A percentile compares a stretch with the other conserved stretches of the same genome.
Evolutionary conservation across 2,113 vertebrate species (phyloP).

Genomic region (Atrichornis clamosus): DNA sequence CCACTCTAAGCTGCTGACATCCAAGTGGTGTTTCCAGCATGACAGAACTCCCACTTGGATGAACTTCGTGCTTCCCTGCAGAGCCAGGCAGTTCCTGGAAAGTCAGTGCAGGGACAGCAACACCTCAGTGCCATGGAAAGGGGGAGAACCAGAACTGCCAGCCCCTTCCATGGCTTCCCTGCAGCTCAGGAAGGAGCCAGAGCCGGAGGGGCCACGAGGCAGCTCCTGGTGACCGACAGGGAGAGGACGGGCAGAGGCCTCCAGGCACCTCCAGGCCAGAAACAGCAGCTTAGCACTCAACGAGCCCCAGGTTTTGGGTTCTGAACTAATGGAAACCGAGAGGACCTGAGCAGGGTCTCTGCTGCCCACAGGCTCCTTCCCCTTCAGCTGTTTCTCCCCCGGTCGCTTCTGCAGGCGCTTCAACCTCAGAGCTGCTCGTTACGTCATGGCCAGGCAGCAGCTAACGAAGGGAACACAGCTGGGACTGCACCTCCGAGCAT

Average conservation of each 20-base stretch:
- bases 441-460: not conserved
- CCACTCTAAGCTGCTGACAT: not conserved
- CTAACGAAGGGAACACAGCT: not conserved
- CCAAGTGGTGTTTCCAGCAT: not conserved
- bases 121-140: not conserved
- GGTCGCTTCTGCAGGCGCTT: not conserved
- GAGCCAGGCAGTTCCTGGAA: not conserved
- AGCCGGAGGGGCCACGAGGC: not conserved
- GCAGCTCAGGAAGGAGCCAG: not conserved
- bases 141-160: not conserved
- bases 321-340: slow-evolving; percentile 38
- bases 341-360: slow-evolving; percentile 8
- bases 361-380: slow-evolving; percentile 24
- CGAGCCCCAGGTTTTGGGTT: not conserved
- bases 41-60: not conserved
- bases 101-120: not conserved
- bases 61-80: fast-evolving
- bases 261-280: not conserved
- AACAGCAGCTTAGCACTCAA: not conserved
- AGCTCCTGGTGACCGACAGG: fast-evolving
- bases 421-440: not conserved
- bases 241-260: not conserved
- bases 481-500: not conserved
- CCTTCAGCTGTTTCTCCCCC: not conserved
- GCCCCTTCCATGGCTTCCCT: not conserved